phyloP scores from a whole-genome alignment of 2,797 vertebrate species.

The Dendrocincla fuliginosa region DNA sequence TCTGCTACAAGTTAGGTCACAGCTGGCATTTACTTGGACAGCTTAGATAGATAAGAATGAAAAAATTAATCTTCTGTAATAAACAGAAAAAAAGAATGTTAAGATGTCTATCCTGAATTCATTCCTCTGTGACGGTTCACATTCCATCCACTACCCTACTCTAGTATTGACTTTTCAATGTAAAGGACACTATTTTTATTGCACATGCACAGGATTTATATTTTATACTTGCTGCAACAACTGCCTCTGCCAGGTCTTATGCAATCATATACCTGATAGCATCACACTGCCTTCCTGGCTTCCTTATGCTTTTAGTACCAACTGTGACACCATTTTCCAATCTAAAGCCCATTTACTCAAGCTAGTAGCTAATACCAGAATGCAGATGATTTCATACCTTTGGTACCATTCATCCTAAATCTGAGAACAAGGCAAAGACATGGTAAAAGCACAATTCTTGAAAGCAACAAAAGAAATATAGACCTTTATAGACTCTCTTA shows the following conservation, averaged over 20 bases:
- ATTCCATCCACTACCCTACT: neutral
- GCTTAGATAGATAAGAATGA: neutral
- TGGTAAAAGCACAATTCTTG: neutral
- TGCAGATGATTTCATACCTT: neutral
- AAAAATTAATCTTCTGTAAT: neutral
- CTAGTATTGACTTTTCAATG: neutral
- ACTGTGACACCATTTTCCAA: neutral
- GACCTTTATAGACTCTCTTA: neutral
- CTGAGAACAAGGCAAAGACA: neutral
- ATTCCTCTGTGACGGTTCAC: neutral
- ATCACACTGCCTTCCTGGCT: neutral
- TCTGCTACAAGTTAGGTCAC: neutral
- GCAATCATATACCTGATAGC: fast-evolving
- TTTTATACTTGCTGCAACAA: neutral
- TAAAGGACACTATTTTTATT: fast-evolving
- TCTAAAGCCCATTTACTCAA: neutral
- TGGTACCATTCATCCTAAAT: neutral
- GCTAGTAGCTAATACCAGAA: neutral
- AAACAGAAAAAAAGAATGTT: neutral
- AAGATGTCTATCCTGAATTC: neutral
- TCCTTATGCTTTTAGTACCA: neutral
- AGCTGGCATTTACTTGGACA: neutral
- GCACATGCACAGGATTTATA: neutral
- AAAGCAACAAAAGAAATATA: neutral
- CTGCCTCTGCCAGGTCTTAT: neutral